Evolutionary conservation across 2,113 vertebrate species (phyloP).

Genomic region (Neolamprologus sp.): DNA sequence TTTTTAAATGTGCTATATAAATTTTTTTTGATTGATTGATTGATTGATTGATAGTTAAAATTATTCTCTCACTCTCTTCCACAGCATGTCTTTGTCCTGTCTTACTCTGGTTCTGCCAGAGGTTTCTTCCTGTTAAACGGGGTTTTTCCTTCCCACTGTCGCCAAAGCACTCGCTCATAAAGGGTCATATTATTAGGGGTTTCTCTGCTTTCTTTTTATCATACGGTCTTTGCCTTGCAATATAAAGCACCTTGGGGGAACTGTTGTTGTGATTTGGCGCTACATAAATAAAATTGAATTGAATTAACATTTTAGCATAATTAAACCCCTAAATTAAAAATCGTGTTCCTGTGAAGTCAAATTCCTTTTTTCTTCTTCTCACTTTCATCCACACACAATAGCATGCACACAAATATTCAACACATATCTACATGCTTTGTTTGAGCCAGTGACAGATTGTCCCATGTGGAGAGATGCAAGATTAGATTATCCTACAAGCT

Average conservation of each 20-base stretch:
- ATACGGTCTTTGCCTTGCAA: not conserved
- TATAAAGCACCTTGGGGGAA: not conserved
- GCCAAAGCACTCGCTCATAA: not conserved
- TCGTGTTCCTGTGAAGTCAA: not conserved
- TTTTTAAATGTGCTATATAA: too few species aligned
- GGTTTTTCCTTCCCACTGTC: not conserved
- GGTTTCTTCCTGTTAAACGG: not conserved
- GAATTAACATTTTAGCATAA: not conserved
- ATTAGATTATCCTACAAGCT: constrained; percentile 39
- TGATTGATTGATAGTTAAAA: not conserved
- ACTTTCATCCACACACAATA: not conserved
- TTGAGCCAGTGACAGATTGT: constrained; percentile 3
- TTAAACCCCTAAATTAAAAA: not conserved
- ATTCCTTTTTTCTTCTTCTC: not conserved
- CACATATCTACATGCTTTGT: not conserved
- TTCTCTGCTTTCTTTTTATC: not conserved
- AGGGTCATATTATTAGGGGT: not conserved
- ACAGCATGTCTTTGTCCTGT: not conserved
- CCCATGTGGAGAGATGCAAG: not conserved
- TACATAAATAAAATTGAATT: not conserved
- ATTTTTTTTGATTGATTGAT: too few species aligned
- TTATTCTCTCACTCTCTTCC: not conserved
- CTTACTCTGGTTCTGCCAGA: not conserved
- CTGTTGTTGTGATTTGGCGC: not conserved
- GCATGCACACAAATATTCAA: not conserved